These are phyloP conservation scores for Zaprionus taronus DNA, from an alignment of 1,140 invertebrate genomes.

Conservation along the genomic window DNA sequence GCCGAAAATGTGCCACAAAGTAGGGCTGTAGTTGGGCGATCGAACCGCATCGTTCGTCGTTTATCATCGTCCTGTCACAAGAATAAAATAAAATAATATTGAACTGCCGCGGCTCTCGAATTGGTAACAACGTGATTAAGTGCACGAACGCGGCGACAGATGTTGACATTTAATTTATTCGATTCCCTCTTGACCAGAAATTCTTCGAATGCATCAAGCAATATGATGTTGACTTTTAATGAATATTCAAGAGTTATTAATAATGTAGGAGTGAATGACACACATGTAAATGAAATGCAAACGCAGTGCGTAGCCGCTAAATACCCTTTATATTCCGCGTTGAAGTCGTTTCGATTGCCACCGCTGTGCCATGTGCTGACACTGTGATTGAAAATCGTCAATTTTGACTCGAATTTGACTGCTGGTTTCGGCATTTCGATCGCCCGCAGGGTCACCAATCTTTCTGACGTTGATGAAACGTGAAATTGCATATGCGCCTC, in stretches of 20 bases:
- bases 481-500: slow-evolving; percentile 53
- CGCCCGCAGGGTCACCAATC: slow-evolving; percentile 19
- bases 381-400: slow-evolving; percentile 1
- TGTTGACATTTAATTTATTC: slow-evolving; percentile 76
- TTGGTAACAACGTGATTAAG: slow-evolving; percentile 65
- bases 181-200: slow-evolving; percentile 22
- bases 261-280: neutral
- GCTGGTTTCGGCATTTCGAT: neutral
- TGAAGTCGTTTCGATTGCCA: neutral
- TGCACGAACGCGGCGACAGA: slow-evolving; percentile 48
- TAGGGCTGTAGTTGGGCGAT: neutral
- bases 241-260: slow-evolving; percentile 59
- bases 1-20: neutral
- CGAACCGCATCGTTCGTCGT: slow-evolving; percentile 7
- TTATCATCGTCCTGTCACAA: slow-evolving; percentile 27
- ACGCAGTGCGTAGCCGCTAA: neutral
- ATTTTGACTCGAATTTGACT: neutral
- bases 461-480: slow-evolving; percentile 53
- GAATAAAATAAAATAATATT: slow-evolving; percentile 29
- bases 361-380: slow-evolving; percentile 7
- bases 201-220: slow-evolving; percentile 19
- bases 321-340: neutral
- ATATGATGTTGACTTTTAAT: slow-evolving; percentile 56
- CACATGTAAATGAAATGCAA: neutral
- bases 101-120: slow-evolving; percentile 32